phyloP scores from a whole-genome alignment of 1,140 invertebrate species.

The Hirudo medicinalis region DNA sequence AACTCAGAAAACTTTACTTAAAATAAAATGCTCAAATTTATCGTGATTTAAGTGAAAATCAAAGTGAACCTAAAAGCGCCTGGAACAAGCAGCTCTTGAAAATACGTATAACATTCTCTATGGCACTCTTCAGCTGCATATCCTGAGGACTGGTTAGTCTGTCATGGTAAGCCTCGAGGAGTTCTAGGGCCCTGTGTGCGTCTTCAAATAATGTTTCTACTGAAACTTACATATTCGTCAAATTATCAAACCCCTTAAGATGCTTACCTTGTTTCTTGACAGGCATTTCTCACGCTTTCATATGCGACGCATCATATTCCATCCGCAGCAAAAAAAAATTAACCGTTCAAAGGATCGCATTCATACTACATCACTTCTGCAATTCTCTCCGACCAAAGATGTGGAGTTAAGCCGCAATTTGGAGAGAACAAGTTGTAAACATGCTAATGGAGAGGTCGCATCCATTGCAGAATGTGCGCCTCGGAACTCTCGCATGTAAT shows the following conservation, averaged over 20 bases:
- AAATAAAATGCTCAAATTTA: neutral
- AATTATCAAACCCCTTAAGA: neutral
- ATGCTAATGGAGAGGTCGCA: too few species aligned
- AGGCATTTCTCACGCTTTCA: neutral
- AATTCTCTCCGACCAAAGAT: too few species aligned
- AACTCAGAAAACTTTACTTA: neutral
- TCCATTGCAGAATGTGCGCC: too few species aligned
- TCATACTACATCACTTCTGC: neutral
- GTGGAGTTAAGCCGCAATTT: too few species aligned
- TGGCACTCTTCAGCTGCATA: constrained; percentile 10
- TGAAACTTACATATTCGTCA: neutral
- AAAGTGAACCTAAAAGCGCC: constrained; percentile 12
- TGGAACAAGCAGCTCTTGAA: constrained; percentile 19
- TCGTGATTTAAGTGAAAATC: too few species aligned
- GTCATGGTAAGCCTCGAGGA: constrained; percentile 15
- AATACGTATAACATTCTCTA: constrained; percentile 18
- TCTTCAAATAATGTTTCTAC: constrained; percentile 8
- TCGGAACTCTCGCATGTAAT: too few species aligned
- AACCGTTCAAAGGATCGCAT: neutral
- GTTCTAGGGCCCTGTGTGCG: constrained; percentile 14
- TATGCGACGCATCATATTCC: neutral
- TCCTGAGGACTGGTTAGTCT: neutral
- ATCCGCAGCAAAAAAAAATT: neutral
- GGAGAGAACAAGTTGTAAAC: too few species aligned
- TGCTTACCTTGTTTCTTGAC: constrained; percentile 5